A percentile compares a stretch with the other conserved stretches of the same genome.
Evolutionary conservation across 1,140 invertebrate species (phyloP).

Genomic region (Drosophila orena): DNA sequence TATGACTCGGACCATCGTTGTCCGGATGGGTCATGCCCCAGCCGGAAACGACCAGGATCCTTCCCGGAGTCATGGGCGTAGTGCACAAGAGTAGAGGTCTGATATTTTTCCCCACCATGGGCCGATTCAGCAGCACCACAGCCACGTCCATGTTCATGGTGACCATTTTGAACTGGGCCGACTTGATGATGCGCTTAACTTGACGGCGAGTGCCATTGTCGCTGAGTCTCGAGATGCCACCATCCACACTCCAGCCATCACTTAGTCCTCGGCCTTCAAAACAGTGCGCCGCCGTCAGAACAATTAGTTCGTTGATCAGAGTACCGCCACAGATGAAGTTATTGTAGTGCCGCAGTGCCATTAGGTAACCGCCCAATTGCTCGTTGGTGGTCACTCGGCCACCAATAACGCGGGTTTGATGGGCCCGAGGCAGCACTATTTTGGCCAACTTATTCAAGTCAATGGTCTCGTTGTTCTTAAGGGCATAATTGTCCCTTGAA

Average conservation of each 20-base stretch:
- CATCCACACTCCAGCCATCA: not conserved
- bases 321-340: conserved; percentile 58
- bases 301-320: conserved; percentile 29
- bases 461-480: not conserved
- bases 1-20: not conserved
- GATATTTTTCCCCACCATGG: conserved; percentile 32
- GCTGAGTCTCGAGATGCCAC: conserved; percentile 35
- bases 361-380: conserved; percentile 52
- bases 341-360: conserved; percentile 25
- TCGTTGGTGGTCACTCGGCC: conserved; percentile 44
- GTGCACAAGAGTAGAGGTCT: conserved; percentile 21
- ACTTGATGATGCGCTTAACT: conserved; percentile 14
- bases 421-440: not conserved
- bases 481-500: not conserved
- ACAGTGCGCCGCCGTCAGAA: conserved; percentile 67
- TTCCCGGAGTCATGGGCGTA: not conserved
- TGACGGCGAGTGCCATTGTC: conserved; percentile 6
- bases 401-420: conserved; percentile 46
- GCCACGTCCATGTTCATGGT: conserved; percentile 69
- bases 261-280: conserved; percentile 8
- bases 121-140: conserved; percentile 18
- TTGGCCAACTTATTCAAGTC: conserved; percentile 1
- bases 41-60: conserved; percentile 37
- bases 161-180: conserved; percentile 1
- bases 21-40: conserved; percentile 45